Conservation (phyloP, 1,140 invertebrate genomes). For the Brachionus rotundiformis region DNA sequence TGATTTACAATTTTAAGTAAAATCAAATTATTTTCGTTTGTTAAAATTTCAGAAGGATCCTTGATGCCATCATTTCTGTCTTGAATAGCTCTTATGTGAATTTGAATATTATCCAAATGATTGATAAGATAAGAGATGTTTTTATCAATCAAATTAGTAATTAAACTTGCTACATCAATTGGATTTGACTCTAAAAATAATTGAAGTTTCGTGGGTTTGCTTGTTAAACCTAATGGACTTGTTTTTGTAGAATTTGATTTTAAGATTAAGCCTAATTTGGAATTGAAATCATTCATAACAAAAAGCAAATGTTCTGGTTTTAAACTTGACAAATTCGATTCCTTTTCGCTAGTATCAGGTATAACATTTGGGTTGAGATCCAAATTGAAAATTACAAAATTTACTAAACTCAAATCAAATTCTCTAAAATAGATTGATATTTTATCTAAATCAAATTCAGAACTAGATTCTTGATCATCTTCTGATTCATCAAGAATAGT, state of each 20-base stretch:
- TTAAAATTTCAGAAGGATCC: slow-evolving; percentile 28
- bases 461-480: background rate
- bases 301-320: slow-evolving; percentile 27
- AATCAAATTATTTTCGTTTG: slow-evolving; percentile 11
- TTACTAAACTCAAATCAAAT: slow-evolving; percentile 14
- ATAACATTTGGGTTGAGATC: slow-evolving; percentile 4
- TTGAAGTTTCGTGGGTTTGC: slow-evolving; percentile 12
- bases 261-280: background rate
- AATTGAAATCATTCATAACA: slow-evolving; percentile 32
- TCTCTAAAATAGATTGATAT: slow-evolving; percentile 41
- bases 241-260: slow-evolving; percentile 29
- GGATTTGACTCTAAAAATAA: slow-evolving; percentile 13
- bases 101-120: slow-evolving; percentile 27
- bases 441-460: slow-evolving; percentile 25
- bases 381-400: slow-evolving; percentile 28
- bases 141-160: background rate
- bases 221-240: background rate
- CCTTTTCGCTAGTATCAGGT: background rate
- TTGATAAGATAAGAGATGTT: background rate
- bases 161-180: background rate
- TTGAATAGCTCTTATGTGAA: background rate
- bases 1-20: slow-evolving; percentile 8
- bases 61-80: slow-evolving; percentile 43
- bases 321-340: background rate
- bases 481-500: background rate